Base-by-base conservation (phyloP, 1,140 invertebrate species). In the Cataglyphis hispanica region DNA sequence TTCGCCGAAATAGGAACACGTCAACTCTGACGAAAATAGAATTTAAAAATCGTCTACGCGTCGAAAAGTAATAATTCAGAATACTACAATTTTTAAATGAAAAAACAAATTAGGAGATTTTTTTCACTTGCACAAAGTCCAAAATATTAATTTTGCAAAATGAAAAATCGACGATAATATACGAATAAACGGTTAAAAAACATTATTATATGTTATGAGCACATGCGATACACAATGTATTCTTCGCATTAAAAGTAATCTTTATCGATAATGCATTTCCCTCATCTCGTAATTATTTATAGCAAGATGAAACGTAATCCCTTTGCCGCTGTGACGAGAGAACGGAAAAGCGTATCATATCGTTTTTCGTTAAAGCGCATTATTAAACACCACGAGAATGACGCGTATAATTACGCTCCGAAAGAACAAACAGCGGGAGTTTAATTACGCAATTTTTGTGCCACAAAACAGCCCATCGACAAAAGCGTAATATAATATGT, bases 401-500 rank as follows among this genome's bases (percentile, higher is more conserved):
- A 83, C 78, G 78, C 25, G 78, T 72, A 72, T 83, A 83, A 83
- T 83, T 83, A 83, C 78, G 50, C 25, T 60, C 19, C 25, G 66
- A 83, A 83, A 83, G 78, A 83, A 83, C 78, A 83, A 83, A 83
- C 67, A 72, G 50, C 78, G 53, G 53, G 34, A 69, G 78, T 83
- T 72, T 83, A 83, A 83, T 83, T 72, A 83, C 78, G 67, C 67
- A 83, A 83, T 83, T 83, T 83, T 83, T 83, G 78, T 37, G 64
- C 67, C 67, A 60, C 67, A 72, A 60, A 72, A 70, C 66, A 72
- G 67, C 66, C 67, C 78, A 83, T 72, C 78, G 78, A 72, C 78
- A 72, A 83, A 72, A 83, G 78, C 78, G 78, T 72, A 83, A 83
- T 83, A 60, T 72, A 83, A 83, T 83, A 83, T 69, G 78, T 83